A percentile compares a stretch with the other conserved stretches of the same genome.
phyloP scores from a whole-genome alignment of 53 echinoderm and acorn worm genomes.

The Antedon mediterranea region DNA sequence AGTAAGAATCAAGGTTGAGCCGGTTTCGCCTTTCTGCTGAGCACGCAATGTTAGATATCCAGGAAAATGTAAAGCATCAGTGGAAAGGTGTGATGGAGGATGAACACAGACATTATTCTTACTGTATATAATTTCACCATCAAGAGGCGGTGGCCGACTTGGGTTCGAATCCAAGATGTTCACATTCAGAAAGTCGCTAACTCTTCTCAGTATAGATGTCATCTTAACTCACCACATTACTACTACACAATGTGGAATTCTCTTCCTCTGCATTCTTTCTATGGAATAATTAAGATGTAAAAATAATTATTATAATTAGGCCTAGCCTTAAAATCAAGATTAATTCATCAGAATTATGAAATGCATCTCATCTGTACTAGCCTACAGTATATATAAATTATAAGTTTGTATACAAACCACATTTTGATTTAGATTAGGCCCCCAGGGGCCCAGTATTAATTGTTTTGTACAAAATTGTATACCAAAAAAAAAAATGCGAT shows the following conservation, averaged over 20 bases:
- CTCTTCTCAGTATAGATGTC: slow-evolving; percentile 61
- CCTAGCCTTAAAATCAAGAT: too few species aligned
- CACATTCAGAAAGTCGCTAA: slow-evolving; percentile 62
- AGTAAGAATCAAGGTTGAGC: slow-evolving; percentile 66
- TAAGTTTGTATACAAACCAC: too few species aligned
- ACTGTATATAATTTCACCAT: slow-evolving; percentile 97
- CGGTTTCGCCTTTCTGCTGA: slow-evolving; percentile 41
- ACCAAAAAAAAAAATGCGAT: too few species aligned
- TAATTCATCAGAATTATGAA: too few species aligned
- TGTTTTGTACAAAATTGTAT: too few species aligned
- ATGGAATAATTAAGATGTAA: too few species aligned
- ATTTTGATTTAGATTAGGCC: too few species aligned
- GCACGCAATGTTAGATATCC: slow-evolving; percentile 88
- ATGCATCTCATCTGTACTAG: too few species aligned
- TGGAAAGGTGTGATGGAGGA: slow-evolving; percentile 70
- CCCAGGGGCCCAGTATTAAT: too few species aligned
- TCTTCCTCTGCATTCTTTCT: too few species aligned
- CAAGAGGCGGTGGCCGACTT: slow-evolving; percentile 70
- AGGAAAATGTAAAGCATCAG: slow-evolving; percentile 48
- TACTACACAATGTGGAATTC: not conserved
- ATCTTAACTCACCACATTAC: slow-evolving; percentile 7
- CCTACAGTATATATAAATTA: too few species aligned
- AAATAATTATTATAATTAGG: too few species aligned
- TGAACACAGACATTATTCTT: slow-evolving; percentile 99
- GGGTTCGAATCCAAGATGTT: slow-evolving; percentile 80